phyloP scores from a whole-genome alignment of 2,113 vertebrate genomes.

The Alligator sinensis region DNA sequence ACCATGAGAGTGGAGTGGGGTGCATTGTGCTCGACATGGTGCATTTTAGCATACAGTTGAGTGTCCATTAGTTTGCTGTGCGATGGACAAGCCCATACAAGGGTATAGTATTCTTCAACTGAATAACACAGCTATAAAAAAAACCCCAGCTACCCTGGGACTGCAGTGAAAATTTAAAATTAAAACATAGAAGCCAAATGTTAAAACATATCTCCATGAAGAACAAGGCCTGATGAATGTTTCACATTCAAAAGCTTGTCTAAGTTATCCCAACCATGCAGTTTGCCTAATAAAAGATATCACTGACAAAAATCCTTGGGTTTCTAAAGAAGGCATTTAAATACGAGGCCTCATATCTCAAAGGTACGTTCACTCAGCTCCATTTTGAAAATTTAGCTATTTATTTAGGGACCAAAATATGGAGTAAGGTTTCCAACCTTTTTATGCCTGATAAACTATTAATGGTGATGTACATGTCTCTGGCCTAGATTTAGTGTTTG shows the following conservation, averaged over 20 bases:
- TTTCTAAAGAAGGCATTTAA: slow-evolving; percentile 8
- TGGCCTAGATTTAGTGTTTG: neutral
- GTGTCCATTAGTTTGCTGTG: no score
- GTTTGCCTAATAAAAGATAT: no score
- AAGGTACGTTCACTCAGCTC: neutral
- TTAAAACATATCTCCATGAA: neutral
- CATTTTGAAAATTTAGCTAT: neutral
- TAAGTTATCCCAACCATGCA: no score
- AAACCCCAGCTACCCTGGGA: neutral
- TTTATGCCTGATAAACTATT: accelerated
- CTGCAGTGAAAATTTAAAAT: neutral
- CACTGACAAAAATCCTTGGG: neutral
- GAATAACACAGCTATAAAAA: neutral
- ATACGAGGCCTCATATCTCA: neutral
- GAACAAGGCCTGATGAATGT: no score
- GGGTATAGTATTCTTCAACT: no score
- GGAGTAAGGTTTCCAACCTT: neutral
- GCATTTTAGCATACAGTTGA: no score
- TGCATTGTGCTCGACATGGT: no score
- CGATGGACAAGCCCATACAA: no score
- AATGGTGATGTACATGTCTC: neutral
- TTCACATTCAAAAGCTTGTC: no score
- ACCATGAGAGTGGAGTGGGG: no score
- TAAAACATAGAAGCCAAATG: neutral
- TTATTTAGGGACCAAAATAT: neutral